Evolutionary conservation across 2,113 vertebrate genomes (phyloP), one percentile per base, ranked within the genome.

Genomic region (Hiodon alosoides): DNA sequence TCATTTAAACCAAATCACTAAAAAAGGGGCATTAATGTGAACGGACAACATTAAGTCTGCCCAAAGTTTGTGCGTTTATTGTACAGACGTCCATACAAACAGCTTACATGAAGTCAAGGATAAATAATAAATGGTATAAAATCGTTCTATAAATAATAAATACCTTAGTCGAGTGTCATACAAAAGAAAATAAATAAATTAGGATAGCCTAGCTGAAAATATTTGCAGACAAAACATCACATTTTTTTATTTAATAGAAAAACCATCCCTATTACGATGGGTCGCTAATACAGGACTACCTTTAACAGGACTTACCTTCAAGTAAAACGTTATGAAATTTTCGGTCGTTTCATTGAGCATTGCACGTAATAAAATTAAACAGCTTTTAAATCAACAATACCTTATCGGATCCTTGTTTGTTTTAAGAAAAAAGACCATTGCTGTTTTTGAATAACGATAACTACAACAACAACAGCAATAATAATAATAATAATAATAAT

Each of bases 41-140:
- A 87, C 65, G 83, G 89, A 88, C 89, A 82, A 88, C 88, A 86
- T 88, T 88, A 81, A 83, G 85, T 89, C 90, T 93, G 89, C 87
- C 90, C 88, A 94, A 92, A 83, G 80, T 85, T 16, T 86, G 90
- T 90, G 92, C 92, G 92, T 87, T 91, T 91, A 88, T 80, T 93
- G 89, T 93, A 95, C 93, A 90, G 85, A 87, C 91, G 91, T 87
- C 86, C 91, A 92, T 92, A 96, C 95, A 98, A 99, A 98, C 98
- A 91, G 80, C 87, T 81, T 78, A 96, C 94, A 92, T 92, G 93
- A 91, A 92, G 90, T 92, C 90, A 85, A 96, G 91, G 95, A 98
- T 98, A 98, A 99, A 99, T 98, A 98, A 97, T 96, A 91, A 93
- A 89, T 92, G 91, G 92, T 96, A 96, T 91, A 94, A 95, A 94